phyloP scores from a whole-genome alignment of 2,113 vertebrate species.

The Tragelaphus scriptus region DNA sequence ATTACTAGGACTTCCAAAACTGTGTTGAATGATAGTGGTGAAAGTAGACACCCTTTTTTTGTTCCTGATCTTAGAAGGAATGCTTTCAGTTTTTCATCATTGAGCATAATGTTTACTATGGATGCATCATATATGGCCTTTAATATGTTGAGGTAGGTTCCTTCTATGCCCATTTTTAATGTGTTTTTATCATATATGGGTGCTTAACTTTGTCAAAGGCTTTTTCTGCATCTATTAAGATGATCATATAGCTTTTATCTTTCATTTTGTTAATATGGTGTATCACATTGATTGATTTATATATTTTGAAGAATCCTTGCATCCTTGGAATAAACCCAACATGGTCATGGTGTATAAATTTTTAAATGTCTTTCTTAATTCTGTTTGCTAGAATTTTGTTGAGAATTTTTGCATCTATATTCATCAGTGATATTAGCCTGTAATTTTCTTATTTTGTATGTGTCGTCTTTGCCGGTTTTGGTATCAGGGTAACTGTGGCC shows the following conservation, averaged over 20 bases:
- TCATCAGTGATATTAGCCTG: background rate
- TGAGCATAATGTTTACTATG: background rate
- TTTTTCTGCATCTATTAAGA: background rate
- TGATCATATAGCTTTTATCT: background rate
- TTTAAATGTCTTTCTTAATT: background rate
- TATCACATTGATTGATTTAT: background rate
- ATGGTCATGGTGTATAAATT: background rate
- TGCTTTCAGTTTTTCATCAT: background rate
- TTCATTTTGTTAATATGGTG: background rate
- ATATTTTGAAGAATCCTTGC: background rate
- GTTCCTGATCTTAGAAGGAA: background rate
- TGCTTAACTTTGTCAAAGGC: background rate
- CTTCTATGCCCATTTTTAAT: background rate
- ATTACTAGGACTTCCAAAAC: background rate
- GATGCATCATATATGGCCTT: background rate
- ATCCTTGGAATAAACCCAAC: background rate
- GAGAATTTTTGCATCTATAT: background rate
- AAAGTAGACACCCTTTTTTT: background rate
- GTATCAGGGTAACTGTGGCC: background rate
- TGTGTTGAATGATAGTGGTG: background rate
- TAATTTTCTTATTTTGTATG: background rate
- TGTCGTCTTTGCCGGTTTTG: background rate
- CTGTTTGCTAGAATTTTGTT: background rate
- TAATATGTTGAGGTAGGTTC: background rate
- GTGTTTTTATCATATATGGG: background rate